Evolutionary conservation across 2,797 vertebrate genomes (phyloP).

Genomic region (Sebastes iracundus): DNA sequence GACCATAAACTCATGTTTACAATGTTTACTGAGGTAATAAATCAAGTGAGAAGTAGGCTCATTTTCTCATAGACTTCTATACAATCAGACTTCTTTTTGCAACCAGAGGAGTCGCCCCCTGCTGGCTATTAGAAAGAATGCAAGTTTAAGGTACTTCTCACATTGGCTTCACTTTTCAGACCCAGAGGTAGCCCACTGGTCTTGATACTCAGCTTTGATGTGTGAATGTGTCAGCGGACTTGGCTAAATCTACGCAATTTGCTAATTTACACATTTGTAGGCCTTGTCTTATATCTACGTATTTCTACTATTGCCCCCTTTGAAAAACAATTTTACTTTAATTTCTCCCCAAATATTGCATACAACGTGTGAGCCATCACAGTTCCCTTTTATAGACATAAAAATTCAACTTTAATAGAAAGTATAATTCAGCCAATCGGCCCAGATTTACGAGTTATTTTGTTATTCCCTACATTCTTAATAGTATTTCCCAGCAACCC

Average conservation of each 20-base stretch:
- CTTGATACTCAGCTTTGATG: not conserved
- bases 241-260: not conserved
- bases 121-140: too few species aligned
- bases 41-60: too few species aligned
- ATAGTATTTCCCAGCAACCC: constrained; percentile 54
- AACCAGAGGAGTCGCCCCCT: too few species aligned
- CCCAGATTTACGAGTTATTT: constrained; percentile 57
- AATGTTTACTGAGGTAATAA: too few species aligned
- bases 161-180: too few species aligned
- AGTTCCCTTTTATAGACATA: constrained; percentile 22
- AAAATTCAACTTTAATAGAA: constrained; percentile 24
- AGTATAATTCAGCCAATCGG: constrained; percentile 27
- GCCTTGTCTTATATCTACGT: not conserved
- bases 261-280: not conserved
- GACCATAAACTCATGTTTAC: too few species aligned
- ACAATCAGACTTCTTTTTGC: too few species aligned
- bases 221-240: not conserved
- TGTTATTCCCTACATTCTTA: constrained; percentile 59
- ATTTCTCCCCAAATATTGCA: not conserved
- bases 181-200: too few species aligned
- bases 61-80: too few species aligned
- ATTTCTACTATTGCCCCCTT: not conserved
- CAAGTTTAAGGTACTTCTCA: too few species aligned
- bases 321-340: not conserved
- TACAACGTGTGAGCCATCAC: not conserved